Conservation (phyloP, 2,797 vertebrate species). For the Dryobates pubescens region DNA sequence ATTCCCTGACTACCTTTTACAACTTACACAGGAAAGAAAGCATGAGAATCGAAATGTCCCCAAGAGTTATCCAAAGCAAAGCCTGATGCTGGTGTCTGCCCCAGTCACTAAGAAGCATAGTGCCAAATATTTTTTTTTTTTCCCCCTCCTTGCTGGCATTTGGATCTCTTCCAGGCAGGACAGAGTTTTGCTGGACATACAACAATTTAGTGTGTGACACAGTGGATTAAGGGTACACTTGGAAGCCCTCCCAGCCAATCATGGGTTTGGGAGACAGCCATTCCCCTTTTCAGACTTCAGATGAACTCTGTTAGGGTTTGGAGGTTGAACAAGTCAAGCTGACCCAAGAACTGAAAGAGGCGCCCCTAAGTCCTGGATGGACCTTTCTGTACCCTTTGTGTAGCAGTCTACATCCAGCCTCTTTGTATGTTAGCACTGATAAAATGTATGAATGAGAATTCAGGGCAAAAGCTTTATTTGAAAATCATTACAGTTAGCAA, state of each 20-base stretch:
- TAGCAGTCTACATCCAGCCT: neutral
- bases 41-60: neutral
- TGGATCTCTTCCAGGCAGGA: neutral
- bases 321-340: neutral
- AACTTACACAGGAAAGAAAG: neutral
- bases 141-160: neutral
- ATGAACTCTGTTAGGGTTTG: neutral
- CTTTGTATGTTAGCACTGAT: neutral
- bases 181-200: neutral
- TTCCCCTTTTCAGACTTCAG: neutral
- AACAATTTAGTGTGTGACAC: neutral
- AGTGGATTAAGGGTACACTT: neutral
- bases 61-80: neutral
- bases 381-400: neutral
- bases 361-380: neutral
- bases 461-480: neutral
- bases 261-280: neutral
- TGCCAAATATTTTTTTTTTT: neutral
- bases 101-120: neutral
- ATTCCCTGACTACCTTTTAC: neutral
- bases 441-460: neutral
- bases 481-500: neutral
- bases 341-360: neutral
- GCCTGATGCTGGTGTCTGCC: neutral
- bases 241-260: neutral